Percentiles rank a stretch among this genome's conserved stretches.
These are phyloP conservation scores for Cinara cedri DNA, from an alignment of 2,888 invertebrate genomes.

Conservation along the genomic window DNA sequence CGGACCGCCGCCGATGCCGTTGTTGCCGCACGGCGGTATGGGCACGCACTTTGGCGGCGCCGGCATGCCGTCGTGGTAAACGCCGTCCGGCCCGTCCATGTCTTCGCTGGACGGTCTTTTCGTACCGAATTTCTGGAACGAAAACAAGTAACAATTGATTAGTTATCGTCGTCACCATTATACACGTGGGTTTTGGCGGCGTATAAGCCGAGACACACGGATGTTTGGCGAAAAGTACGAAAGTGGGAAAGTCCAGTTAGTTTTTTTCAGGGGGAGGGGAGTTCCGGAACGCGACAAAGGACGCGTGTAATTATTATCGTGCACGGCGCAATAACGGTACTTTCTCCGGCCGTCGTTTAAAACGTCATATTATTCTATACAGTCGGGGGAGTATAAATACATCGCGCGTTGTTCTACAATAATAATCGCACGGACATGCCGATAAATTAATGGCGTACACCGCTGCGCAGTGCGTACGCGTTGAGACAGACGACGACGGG, in stretches of 20 bases:
- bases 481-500: background rate
- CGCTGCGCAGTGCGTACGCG: no score
- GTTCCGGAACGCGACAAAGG: conserved; percentile 22
- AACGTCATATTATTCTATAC: background rate
- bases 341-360: conserved; percentile 18
- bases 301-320: background rate
- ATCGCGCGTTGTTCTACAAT: background rate
- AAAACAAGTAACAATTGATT: background rate
- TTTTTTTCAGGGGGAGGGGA: background rate
- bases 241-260: conserved; percentile 20
- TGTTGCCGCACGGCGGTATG: conserved; percentile 31
- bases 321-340: conserved; percentile 19
- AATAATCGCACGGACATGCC: no score
- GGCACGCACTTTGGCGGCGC: conserved; percentile 48
- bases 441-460: no score
- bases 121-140: conserved; percentile 40
- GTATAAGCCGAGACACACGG: background rate
- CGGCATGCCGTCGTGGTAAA: conserved; percentile 49
- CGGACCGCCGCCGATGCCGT: background rate
- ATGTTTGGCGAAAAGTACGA: background rate
- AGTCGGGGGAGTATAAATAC: conserved; percentile 34
- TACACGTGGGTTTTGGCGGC: background rate
- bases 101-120: conserved; percentile 54
- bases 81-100: conserved; percentile 41
- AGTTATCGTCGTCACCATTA: no score